Evolutionary conservation across 1,140 invertebrate genomes (phyloP).

Genomic region (Mya arenaria): DNA sequence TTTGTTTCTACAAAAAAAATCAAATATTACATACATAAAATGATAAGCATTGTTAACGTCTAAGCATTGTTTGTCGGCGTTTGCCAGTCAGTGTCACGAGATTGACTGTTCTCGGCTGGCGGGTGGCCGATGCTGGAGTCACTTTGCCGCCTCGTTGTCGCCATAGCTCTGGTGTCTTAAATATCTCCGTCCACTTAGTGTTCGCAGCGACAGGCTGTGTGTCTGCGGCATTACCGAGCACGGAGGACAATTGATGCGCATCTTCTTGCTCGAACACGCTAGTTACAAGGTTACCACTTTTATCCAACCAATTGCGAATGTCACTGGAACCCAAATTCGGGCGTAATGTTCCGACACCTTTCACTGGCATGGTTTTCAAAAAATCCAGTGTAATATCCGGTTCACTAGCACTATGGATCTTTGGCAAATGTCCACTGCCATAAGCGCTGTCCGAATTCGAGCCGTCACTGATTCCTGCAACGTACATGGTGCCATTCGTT

Average conservation of each 20-base stretch:
- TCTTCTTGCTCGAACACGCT: slow-evolving; percentile 23
- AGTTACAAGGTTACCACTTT: background rate
- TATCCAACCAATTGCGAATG: background rate
- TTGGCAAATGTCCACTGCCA: no score
- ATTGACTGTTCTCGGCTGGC: background rate
- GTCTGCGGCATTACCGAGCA: slow-evolving; percentile 33
- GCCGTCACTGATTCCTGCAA: background rate
- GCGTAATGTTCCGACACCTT: background rate
- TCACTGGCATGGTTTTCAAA: background rate
- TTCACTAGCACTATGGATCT: no score
- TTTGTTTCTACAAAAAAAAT: no score
- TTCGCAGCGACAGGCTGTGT: background rate
- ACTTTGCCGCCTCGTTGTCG: slow-evolving; percentile 3
- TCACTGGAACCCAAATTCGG: no score
- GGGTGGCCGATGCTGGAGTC: background rate
- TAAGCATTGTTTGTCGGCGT: slow-evolving; percentile 36
- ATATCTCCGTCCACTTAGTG: slow-evolving; percentile 50
- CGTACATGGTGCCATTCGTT: background rate
- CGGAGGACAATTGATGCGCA: slow-evolving; percentile 25
- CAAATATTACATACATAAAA: no score
- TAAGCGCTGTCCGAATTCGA: no score
- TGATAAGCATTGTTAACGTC: background rate
- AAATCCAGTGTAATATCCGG: background rate
- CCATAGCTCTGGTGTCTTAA: slow-evolving; percentile 56
- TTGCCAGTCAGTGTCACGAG: slow-evolving; percentile 47